These are phyloP conservation scores for Platyrinchus mystaceus DNA, from an alignment of 2,797 vertebrate species.

Conservation along the genomic window DNA sequence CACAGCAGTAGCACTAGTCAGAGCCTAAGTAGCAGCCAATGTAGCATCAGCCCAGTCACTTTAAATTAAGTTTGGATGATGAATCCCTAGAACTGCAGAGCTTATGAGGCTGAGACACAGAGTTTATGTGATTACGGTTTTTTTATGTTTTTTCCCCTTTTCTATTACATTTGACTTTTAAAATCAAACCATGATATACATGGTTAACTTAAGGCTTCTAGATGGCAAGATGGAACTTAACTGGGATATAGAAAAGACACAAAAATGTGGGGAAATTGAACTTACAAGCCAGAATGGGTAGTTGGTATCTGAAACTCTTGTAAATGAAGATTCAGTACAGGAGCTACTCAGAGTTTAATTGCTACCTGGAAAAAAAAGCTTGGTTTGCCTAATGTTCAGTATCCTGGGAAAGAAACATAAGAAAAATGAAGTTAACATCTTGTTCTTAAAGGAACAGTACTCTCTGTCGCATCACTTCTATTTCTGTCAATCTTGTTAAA, in stretches of 20 bases:
- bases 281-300: not conserved
- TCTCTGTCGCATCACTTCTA: not conserved
- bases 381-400: not conserved
- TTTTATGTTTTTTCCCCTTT: not conserved
- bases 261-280: not conserved
- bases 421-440: not conserved
- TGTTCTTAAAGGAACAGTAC: not conserved
- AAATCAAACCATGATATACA: not conserved
- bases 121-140: not conserved
- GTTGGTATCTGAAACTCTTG: not conserved
- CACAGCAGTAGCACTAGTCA: not conserved
- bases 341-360: not conserved
- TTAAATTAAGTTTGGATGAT: constrained; percentile 38
- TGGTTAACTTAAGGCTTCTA: not conserved
- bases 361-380: not conserved
- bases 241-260: not conserved
- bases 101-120: not conserved
- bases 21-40: not conserved
- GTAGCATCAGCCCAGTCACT: not conserved
- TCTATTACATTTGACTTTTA: constrained; percentile 1
- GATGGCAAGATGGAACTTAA: not conserved
- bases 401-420: not conserved
- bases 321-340: not conserved
- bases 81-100: not conserved
- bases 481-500: not conserved